Evolutionary conservation across 2,797 vertebrate genomes (phyloP), one percentile per base, ranked within the genome.

Genomic region (Sebastes kiyomatsui): DNA sequence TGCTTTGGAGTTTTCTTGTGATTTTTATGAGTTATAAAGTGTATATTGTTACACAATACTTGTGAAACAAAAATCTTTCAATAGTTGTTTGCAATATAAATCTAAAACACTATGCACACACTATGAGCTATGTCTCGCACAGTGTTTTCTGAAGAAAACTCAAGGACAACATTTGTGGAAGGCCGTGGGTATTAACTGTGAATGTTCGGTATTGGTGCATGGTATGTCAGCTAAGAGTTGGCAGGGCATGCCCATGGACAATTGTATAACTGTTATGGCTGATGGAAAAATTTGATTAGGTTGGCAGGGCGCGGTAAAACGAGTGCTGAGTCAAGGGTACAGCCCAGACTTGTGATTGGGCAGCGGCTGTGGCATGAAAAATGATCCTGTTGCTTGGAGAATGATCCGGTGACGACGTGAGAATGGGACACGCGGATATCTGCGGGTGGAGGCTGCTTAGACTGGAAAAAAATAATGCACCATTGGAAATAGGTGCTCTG

Each of bases 281-380:
- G 49, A 55, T 42, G 68, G 64, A 69, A 73, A 73, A 56, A 46
- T 38, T 54, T 32, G 67, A 65, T 79, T 62, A 58, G 72, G 67
- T 49, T 79, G 56, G 62, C 42, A 67, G 38, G 42, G 22, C 56
- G 65, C 18, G 7, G 28, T 52, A 32, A 64, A 65, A 27, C 14
- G 27, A 60, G 28, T 30, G 60, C 67, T 28, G 70, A 73, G 32
- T 73, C 46, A 59, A 67, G 52, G 38, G 20, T 22, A 20, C 16
- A n/a, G 6, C 61, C 66, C 71, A 23, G 30, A 59, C 38, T 22
- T 67, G 56, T 64, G 60, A 54, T 28, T 61, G 35, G 35, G 52
- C 20, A 42, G 38, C 8, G 4, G 5, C 28, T 55, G 13, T 14
- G 14, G 33, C 61, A 62, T 54, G 66, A 70, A 56, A 55, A 66